These are phyloP conservation scores for Pseudomugil gertrudae DNA, from an alignment of 2,797 vertebrate species.

Conservation along the genomic window DNA sequence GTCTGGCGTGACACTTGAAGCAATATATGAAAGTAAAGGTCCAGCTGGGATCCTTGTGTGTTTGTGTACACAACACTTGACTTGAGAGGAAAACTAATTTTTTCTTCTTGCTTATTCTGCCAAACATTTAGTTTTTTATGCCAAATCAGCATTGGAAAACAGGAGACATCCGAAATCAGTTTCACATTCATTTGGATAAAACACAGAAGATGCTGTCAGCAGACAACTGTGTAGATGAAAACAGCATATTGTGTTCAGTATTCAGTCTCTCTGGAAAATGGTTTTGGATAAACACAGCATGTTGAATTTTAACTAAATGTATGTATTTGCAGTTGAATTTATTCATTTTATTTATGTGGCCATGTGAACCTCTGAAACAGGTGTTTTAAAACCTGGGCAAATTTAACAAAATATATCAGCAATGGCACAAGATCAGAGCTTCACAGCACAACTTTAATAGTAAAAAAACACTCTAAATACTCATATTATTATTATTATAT, in stretches of 20 bases:
- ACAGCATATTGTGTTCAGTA: constrained; percentile 15
- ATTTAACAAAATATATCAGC: not conserved
- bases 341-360: not conserved
- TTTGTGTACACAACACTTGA: not conserved
- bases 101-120: not conserved
- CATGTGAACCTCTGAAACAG: not conserved
- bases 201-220: constrained; percentile 11
- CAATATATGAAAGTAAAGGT: constrained; percentile 29
- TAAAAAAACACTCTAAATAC: not conserved
- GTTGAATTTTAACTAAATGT: not conserved
- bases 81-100: not conserved
- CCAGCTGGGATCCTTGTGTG: constrained; percentile 38
- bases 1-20: not conserved
- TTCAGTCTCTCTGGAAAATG: not conserved
- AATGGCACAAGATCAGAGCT: not conserved
- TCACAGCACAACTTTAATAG: not conserved
- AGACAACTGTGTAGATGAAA: constrained; percentile 13
- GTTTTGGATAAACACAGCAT: constrained; percentile 8
- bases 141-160: not conserved
- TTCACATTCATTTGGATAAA: constrained; percentile 10
- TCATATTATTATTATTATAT: not conserved
- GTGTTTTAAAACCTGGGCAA: not conserved
- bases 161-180: not conserved
- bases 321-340: not conserved
- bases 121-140: constrained; percentile 5